Evolutionary conservation across 2,888 invertebrate species (phyloP).

Genomic region (Priocnemis perturbator): DNA sequence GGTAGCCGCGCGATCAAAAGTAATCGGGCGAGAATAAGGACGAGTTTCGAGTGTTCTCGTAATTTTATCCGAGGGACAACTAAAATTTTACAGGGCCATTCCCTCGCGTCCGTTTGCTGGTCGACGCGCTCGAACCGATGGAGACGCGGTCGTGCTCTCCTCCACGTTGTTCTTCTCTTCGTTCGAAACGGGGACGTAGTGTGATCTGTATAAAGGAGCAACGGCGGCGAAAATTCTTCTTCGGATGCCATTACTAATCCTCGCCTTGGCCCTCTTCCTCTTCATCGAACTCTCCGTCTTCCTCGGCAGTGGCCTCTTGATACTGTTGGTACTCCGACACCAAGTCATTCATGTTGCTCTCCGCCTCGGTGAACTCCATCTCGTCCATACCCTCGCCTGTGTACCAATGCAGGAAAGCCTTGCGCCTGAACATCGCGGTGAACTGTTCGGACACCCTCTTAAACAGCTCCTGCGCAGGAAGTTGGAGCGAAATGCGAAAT

Average conservation of each 20-base stretch:
- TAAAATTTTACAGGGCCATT: slow-evolving; percentile 14
- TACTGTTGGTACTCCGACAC: slow-evolving; percentile 96
- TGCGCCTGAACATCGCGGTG: slow-evolving; percentile 81
- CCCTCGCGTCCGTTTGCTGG: too few relatives aligned
- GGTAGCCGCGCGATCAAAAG: too few relatives aligned
- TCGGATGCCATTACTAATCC: slow-evolving; percentile 56
- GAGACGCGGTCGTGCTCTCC: too few relatives aligned
- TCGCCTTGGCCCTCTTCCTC: slow-evolving; percentile 78
- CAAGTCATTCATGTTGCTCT: slow-evolving; percentile 96
- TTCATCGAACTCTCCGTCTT: slow-evolving; percentile 91
- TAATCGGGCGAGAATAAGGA: too few relatives aligned
- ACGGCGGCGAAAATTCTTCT: slow-evolving; percentile 3
- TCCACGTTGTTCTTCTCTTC: too few relatives aligned
- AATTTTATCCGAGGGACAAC: slow-evolving; percentile 3
- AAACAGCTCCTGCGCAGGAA: slow-evolving; percentile 76
- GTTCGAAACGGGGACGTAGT: slow-evolving; percentile 22
- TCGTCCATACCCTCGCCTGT: slow-evolving; percentile 94
- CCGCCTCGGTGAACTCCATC: slow-evolving; percentile 98
- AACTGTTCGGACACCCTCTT: slow-evolving; percentile 80
- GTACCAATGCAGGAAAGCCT: slow-evolving; percentile 84
- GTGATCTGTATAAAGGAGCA: slow-evolving; percentile 28
- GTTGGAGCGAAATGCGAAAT: not conserved
- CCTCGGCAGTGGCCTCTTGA: slow-evolving; percentile 93
- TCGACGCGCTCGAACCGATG: too few relatives aligned
- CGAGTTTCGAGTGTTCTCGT: too few relatives aligned